Base-by-base conservation (phyloP, 2,797 vertebrate genomes). In the Xerus rutilus region DNA sequence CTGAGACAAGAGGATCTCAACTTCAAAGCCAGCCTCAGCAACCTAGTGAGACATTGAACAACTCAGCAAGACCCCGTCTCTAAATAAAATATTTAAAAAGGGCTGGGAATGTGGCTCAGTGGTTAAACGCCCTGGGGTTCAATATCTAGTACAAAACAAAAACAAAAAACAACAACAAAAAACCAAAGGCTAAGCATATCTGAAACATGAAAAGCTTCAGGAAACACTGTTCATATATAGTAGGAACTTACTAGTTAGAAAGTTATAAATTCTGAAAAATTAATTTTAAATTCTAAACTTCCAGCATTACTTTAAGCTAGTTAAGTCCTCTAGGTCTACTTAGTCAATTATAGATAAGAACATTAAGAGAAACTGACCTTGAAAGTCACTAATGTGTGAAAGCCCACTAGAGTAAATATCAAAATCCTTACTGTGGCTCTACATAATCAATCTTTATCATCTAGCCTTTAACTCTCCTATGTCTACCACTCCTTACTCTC, bases 261-360 rank as follows among this genome's bases (percentile, higher is more conserved):
- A 86, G 64, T 83, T 20, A 35, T 39, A 86, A 87, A 59, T 91
- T 47, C 54, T 89, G 15, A 96, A 85, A 82, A 54, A 4, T 39
- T 47, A 86, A 93, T 20, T 81, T 73, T 73, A 67, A 89, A 82
- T 47, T 64, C 23, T 30, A 93, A 94, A 86, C 18, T 74, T 30
- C 7, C 35, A 90, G 21, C 83, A 49, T 52, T 39, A 78, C 47
- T 74, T 35, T 54, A 69, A 94, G 49, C 67, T 54, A 94, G 43
- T 92, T 70, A 83, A 62, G 54, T 59, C 17, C 35, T 69, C 83
- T 32, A 91, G 32, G 39, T 95, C 30, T 45, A 78, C n/a, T 39
- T 9, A 81, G 23, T 57, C 59, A 94, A 70, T 59, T 78, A 93
- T 30, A 76, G 77, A 86, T 25, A 9, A 89, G 12, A 77, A 18